These are phyloP conservation scores for Caenorhabditis inopinata DNA, from an alignment of 1,140 invertebrate genomes.

Conservation along the genomic window DNA sequence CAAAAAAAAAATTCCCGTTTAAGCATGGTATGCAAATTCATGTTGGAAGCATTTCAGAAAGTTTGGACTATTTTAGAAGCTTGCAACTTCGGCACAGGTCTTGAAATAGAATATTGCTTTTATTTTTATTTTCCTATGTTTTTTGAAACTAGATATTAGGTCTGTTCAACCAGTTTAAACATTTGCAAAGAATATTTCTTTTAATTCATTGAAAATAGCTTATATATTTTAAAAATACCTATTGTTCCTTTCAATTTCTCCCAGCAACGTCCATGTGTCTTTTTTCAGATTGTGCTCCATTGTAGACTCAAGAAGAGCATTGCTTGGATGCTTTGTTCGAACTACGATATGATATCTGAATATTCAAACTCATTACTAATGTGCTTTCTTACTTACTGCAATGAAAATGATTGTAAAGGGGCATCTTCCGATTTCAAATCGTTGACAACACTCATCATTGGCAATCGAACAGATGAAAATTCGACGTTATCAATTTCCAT, in stretches of 20 bases:
- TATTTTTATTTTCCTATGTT: no score
- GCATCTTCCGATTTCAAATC: constrained; percentile 44
- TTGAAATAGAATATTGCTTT: no score
- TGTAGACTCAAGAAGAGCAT: constrained; percentile 49
- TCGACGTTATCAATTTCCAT: constrained; percentile 36
- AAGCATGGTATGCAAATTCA: no score
- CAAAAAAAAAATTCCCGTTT: no score
- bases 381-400: not conserved
- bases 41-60: no score
- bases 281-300: constrained; percentile 45
- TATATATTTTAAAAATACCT: no score
- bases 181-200: no score
- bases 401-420: not conserved
- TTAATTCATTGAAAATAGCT: no score
- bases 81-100: no score
- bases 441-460: constrained; percentile 47
- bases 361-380: not conserved
- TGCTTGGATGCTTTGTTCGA: constrained; percentile 45
- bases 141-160: no score
- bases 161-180: no score
- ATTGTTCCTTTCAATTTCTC: constrained; percentile 55
- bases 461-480: constrained; percentile 45
- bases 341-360: constrained; percentile 52
- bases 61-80: no score
- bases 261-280: constrained; percentile 37